Evolutionary conservation across 2,797 vertebrate genomes (phyloP).

Genomic region (Gymnopithys bicolor): DNA sequence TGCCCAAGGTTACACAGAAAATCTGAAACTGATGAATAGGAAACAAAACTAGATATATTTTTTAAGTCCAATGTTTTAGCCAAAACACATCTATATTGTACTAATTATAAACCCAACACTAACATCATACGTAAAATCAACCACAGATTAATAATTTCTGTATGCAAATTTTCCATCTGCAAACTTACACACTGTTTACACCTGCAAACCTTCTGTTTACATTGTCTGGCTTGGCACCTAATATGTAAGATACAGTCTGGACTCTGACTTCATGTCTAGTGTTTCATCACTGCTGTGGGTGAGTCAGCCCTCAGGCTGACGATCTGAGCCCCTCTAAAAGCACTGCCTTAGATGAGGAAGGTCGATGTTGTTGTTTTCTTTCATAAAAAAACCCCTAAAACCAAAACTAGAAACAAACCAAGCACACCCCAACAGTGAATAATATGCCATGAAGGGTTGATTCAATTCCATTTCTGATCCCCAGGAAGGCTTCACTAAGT

Average conservation of each 20-base stretch:
- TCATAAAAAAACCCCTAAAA: background rate
- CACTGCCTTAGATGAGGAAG: background rate
- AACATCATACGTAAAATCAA: background rate
- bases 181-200: background rate
- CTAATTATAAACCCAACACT: background rate
- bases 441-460: background rate
- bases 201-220: background rate
- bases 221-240: background rate
- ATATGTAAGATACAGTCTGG: background rate
- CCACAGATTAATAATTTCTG: background rate
- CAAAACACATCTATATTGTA: background rate
- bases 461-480: background rate
- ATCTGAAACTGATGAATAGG: background rate
- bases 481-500: conserved; percentile 2
- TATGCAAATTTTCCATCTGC: background rate
- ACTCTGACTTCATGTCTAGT: background rate
- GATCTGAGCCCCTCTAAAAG: background rate
- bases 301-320: background rate
- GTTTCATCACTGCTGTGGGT: background rate
- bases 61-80: background rate
- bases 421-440: background rate
- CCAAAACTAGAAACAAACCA: background rate
- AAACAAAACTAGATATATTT: background rate
- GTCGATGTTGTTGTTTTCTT: background rate
- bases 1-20: background rate